Evolutionary conservation across 2,888 invertebrate species (phyloP).

Genomic region (Phyllotreta cruciferae): DNA sequence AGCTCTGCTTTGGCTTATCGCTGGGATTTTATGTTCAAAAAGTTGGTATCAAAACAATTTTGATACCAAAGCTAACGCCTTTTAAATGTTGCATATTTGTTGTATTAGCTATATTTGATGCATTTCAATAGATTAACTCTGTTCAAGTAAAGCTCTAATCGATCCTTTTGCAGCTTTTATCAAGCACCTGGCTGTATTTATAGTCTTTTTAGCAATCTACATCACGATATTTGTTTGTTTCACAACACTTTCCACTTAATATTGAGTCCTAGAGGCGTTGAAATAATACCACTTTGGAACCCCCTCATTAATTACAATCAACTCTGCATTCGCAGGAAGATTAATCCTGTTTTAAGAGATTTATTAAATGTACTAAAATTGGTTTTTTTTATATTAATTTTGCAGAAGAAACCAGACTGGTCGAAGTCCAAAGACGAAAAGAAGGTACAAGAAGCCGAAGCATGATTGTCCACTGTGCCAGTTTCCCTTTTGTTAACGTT

Average conservation of each 20-base stretch:
- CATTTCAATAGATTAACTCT: no score
- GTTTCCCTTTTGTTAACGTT: slow-evolving; percentile 29
- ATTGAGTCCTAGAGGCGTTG: background rate
- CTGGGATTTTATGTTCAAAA: background rate
- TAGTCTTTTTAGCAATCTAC: slow-evolving; percentile 17
- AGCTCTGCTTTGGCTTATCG: slow-evolving; percentile 36
- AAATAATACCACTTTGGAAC: no score
- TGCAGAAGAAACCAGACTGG: slow-evolving; percentile 95
- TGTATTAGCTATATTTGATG: no score
- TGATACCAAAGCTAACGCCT: no score
- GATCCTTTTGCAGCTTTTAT: no score
- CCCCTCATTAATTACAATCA: slow-evolving; percentile 1
- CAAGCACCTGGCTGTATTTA: background rate
- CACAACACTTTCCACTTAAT: slow-evolving; percentile 10
- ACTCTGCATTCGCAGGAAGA: background rate
- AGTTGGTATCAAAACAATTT: no score
- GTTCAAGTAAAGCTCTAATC: no score
- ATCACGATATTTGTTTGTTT: slow-evolving; percentile 19
- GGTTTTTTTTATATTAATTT: slow-evolving; percentile 51
- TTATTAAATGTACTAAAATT: slow-evolving; percentile 11
- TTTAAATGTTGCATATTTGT: no score
- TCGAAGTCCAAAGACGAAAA: slow-evolving; percentile 89
- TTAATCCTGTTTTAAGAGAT: background rate
- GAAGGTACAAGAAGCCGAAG: slow-evolving; percentile 86
- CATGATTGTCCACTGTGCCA: slow-evolving; percentile 64